These are phyloP conservation scores for Mustela nigripes DNA, from an alignment of 2,113 vertebrate genomes.

Conservation along the genomic window DNA sequence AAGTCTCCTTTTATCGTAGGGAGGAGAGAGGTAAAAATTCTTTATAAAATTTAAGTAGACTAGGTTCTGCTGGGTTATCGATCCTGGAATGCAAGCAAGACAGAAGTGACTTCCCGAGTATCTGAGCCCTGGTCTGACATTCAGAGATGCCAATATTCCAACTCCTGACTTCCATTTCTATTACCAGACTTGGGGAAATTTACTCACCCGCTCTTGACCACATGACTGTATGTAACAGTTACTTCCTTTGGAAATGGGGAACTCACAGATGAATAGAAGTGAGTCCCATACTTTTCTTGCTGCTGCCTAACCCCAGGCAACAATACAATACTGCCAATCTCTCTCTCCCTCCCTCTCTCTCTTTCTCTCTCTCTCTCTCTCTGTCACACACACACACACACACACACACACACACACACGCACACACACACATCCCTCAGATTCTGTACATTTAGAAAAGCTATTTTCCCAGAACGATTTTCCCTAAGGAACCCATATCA, in stretches of 20 bases:
- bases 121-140: neutral
- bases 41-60: neutral
- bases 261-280: neutral
- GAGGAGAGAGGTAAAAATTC: neutral
- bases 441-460: slow-evolving; percentile 41
- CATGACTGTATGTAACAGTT: neutral
- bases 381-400: neutral
- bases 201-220: neutral
- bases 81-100: neutral
- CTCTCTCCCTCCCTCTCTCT: too few relatives aligned
- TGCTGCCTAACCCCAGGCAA: neutral
- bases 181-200: neutral
- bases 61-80: neutral
- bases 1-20: neutral
- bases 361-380: neutral
- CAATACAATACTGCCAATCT: neutral
- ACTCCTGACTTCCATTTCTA: neutral
- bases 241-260: slow-evolving; percentile 19
- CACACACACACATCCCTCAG: neutral
- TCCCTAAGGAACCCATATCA: neutral
- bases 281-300: neutral
- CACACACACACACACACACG: neutral
- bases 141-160: neutral
- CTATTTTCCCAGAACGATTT: slow-evolving; percentile 4
- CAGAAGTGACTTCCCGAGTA: neutral